Base-by-base conservation (phyloP, 2,888 invertebrate genomes). In the Spodoptera littoralis region DNA sequence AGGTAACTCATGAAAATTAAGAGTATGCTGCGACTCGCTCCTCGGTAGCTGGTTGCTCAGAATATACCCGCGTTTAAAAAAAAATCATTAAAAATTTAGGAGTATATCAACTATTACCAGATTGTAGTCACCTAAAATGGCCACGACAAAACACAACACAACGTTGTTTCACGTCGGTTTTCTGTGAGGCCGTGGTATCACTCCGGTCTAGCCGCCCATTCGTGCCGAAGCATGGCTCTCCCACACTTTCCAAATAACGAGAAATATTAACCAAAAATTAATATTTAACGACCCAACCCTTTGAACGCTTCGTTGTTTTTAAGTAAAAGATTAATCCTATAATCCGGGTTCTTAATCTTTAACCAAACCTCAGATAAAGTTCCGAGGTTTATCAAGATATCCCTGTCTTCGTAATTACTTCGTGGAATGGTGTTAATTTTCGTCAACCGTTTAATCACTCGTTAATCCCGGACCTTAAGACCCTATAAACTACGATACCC, bases 401-500 rank as follows among this genome's bases (percentile, higher is more conserved):
- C 59, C 53, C 48, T 48, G 63, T 61, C 59, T 47, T 12, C 46
- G 42, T 58, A 77, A 77, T 77, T 63, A 74, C 59, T 68, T 61
- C 63, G 49, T 27, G 49, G 50, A 9, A 36, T 45, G 43, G 65
- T 62, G 74, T 68, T 74, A 71, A 76, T 77, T 77, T 74, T 36
- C 65, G 56, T 52, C 50, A 65, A 65, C 63, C 65, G 30, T 73
- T 72, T 72, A 69, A 69, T 69, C 57, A 73, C 48, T 22, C 56
- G 53, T 54, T 73, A 54, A 60, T 54, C 36, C 36, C 9, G 47
- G 59, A 57, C 13, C 56, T 27, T 11, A 54, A 51, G 47, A 50
- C 5, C 47, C 51, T 47, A 54, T 62, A 65, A 52, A 64, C 30
- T 43, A 48, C 8, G 51, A 45, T 52, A 55, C 45, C 41, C 41